Evolutionary conservation across 1,140 invertebrate genomes (phyloP).

Genomic region (Ceratitis capitata): DNA sequence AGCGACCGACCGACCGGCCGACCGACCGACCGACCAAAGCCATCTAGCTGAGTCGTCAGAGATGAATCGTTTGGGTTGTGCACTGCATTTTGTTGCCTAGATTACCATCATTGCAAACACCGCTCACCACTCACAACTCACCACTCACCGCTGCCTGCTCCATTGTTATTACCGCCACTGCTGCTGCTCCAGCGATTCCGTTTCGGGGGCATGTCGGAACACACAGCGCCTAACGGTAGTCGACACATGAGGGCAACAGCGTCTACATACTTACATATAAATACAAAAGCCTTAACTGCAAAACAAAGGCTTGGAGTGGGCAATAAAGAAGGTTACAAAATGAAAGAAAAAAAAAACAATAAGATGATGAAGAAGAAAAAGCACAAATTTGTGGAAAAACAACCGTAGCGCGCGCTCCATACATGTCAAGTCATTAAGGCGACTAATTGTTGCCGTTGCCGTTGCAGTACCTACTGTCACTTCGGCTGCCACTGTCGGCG

Average conservation of each 20-base stretch:
- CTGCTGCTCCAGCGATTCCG: neutral
- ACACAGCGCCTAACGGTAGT: neutral
- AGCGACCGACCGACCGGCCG: neutral
- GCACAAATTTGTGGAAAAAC: neutral
- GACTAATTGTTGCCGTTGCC: slow-evolving; percentile 38
- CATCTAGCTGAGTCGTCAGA: neutral
- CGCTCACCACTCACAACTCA: too few species aligned
- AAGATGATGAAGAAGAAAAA: neutral
- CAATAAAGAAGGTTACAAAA: neutral
- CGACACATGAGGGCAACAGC: neutral
- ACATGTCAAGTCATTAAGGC: slow-evolving; percentile 41
- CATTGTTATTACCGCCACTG: neutral
- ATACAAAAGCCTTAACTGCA: neutral
- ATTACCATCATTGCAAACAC: neutral
- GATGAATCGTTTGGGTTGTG: neutral
- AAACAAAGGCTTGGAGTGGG: neutral
- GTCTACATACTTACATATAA: too few species aligned
- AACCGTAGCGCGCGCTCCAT: slow-evolving; percentile 4
- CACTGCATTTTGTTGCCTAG: neutral
- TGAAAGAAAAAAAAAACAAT: neutral
- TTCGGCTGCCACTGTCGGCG: too few species aligned
- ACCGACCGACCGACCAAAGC: neutral
- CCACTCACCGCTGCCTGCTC: neutral
- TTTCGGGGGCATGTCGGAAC: neutral
- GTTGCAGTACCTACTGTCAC: slow-evolving; percentile 4